Evolutionary conservation across 2,888 invertebrate genomes (phyloP).

Genomic region (Amphipoea oculea): DNA sequence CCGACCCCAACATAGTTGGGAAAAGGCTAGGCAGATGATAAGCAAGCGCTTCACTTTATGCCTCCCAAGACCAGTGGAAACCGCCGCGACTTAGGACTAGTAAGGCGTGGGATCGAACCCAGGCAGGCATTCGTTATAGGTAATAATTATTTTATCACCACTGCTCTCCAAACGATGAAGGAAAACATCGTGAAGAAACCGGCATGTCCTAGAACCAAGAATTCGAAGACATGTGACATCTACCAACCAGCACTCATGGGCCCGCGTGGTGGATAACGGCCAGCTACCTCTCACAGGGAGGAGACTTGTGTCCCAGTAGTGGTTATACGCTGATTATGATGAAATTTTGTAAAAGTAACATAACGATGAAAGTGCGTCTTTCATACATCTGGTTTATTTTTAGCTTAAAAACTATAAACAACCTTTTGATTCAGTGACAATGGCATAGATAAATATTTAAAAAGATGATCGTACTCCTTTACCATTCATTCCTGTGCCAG

Average conservation of each 20-base stretch:
- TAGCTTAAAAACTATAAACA: background rate
- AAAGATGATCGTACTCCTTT: constrained; percentile 5
- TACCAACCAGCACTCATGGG: background rate
- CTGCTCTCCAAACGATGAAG: background rate
- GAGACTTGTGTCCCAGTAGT: background rate
- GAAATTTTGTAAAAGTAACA: background rate
- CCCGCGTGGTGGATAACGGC: background rate
- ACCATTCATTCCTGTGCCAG: constrained; percentile 22
- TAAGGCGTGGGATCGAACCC: no score
- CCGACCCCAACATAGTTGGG: no score
- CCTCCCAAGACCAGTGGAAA: no score
- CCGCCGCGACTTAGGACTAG: no score
- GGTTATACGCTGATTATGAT: background rate
- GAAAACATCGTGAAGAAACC: background rate
- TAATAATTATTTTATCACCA: no score
- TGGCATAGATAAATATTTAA: constrained; percentile 39
- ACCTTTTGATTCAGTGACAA: background rate
- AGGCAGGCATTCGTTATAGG: no score
- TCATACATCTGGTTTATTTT: background rate
- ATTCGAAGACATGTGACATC: no score
- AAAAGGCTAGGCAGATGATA: no score
- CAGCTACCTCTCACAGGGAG: background rate
- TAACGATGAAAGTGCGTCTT: background rate
- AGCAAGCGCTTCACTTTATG: no score
- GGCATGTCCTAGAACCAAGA: background rate